These are phyloP conservation scores for Panagrolaimus sp. DNA, from an alignment of 1,140 invertebrate species.

Conservation along the genomic window DNA sequence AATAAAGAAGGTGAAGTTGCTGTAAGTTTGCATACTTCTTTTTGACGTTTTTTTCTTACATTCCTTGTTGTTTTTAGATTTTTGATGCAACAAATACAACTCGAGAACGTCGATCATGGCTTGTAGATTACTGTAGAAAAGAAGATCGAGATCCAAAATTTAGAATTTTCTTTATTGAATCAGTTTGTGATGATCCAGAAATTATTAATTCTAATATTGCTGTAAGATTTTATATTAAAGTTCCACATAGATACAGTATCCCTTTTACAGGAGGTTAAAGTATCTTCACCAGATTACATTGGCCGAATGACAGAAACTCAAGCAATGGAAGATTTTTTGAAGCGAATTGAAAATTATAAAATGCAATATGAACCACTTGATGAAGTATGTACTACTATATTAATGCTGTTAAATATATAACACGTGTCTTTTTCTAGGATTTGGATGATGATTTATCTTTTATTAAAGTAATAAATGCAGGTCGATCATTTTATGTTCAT, in stretches of 20 bases:
- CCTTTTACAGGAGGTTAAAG: conserved; percentile 78
- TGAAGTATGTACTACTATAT: too few species aligned
- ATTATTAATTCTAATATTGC: conserved; percentile 96
- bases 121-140: conserved; percentile 63
- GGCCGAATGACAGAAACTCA: conserved; percentile 72
- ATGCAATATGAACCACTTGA: conserved; percentile 83
- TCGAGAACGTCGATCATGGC: conserved; percentile 75
- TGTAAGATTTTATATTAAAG: conserved; percentile 63
- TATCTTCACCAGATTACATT: conserved; percentile 93
- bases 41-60: neutral
- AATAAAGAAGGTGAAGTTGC: conserved; percentile 57
- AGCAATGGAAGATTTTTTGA: conserved; percentile 85
- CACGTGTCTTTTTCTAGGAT: too few species aligned
- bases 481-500: conserved; percentile 63
- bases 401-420: too few species aligned
- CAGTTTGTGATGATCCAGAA: conserved; percentile 86
- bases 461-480: conserved; percentile 73
- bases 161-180: conserved; percentile 96
- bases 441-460: conserved; percentile 16
- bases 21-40: conserved; percentile 35
- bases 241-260: too few species aligned
- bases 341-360: conserved; percentile 90
- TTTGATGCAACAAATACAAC: conserved; percentile 99
- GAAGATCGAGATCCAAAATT: conserved; percentile 71
- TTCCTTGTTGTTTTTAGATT: conserved; percentile 64